Conservation (phyloP, 2,888 invertebrate species). For the Drepanosiphum platanoidis region DNA sequence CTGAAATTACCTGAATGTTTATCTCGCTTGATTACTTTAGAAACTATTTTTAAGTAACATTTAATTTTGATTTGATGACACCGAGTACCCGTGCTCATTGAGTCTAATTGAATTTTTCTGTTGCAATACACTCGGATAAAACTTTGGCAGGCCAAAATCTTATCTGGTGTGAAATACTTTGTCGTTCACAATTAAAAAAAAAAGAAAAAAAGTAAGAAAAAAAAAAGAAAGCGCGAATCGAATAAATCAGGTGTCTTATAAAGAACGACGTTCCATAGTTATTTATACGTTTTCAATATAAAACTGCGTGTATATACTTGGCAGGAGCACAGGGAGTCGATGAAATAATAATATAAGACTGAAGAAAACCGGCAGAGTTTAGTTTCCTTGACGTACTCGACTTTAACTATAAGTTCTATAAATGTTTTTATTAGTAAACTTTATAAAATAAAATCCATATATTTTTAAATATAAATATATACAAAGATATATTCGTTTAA, state of each 20-base stretch:
- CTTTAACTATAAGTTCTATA: background rate
- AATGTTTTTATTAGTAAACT: background rate
- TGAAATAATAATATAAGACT: background rate
- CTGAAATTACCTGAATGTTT: too few species aligned
- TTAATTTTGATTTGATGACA: background rate
- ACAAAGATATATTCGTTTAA: background rate
- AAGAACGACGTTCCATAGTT: background rate
- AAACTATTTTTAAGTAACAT: background rate
- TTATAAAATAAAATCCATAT: background rate
- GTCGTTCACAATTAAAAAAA: constrained; percentile 5
- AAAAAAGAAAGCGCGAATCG: background rate
- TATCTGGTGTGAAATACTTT: background rate
- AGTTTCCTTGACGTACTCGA: background rate
- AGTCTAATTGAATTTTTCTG: background rate
- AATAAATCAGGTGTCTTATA: constrained; percentile 42
- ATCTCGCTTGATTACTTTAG: too few species aligned
- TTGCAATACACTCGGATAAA: background rate
- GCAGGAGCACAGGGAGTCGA: background rate
- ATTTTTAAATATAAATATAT: background rate
- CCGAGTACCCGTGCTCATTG: too few species aligned
- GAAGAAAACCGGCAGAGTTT: background rate
- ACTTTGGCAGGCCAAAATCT: background rate
- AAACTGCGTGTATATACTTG: background rate
- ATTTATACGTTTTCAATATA: constrained; percentile 44
- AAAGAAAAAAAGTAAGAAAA: constrained; percentile 7